phyloP scores from a whole-genome alignment of 2,888 invertebrate species.

The Atethmia centrago region DNA sequence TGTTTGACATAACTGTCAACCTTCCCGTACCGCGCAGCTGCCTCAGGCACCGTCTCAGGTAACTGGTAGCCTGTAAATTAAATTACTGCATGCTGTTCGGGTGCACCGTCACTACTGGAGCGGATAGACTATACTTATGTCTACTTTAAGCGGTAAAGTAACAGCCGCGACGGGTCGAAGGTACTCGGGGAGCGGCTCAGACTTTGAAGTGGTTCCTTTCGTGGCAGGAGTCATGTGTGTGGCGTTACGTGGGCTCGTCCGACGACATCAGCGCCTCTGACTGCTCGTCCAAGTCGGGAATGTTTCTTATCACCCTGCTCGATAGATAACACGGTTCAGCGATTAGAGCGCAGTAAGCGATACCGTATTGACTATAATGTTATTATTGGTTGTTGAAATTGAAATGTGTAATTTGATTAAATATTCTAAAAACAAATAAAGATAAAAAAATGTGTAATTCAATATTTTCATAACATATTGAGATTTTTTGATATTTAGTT shows the following conservation, averaged over 20 bases:
- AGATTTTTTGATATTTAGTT: neutral
- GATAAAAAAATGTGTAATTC: neutral
- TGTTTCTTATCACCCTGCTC: conserved; percentile 83
- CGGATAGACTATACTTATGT: conserved; percentile 32
- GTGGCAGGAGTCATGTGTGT: conserved; percentile 57
- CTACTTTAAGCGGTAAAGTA: conserved; percentile 48
- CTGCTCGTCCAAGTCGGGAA: conserved; percentile 91
- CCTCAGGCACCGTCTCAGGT: neutral
- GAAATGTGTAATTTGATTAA: neutral
- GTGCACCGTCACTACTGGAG: conserved; percentile 10
- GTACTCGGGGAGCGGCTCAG: conserved; percentile 63
- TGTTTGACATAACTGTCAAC: neutral
- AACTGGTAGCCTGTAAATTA: neutral
- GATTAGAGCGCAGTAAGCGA: conserved; percentile 9
- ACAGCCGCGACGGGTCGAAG: conserved; percentile 44
- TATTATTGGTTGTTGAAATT: neutral
- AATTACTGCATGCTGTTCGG: neutral
- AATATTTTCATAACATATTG: neutral
- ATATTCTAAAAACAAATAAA: neutral
- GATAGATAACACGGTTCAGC: conserved; percentile 23
- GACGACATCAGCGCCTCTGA: conserved; percentile 91
- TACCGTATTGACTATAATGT: neutral
- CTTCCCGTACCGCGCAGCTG: neutral
- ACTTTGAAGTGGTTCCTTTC: conserved; percentile 67
- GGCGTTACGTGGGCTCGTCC: conserved; percentile 86